Conservation (phyloP, 1,140 invertebrate genomes). For the Drosophila oshimai region DNA sequence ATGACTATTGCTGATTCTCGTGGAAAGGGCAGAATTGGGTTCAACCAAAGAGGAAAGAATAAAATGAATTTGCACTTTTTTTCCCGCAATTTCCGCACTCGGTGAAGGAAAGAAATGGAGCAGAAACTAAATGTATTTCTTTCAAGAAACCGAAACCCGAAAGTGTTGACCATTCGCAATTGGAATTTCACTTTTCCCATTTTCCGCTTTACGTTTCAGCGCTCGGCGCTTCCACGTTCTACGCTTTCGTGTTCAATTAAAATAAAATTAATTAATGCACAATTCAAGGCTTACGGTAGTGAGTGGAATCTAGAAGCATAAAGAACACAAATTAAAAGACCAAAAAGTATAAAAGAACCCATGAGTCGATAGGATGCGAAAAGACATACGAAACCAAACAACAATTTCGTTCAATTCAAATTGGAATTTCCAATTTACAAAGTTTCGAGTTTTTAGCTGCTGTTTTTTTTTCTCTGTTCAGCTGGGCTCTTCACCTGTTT, state of each 20-base stretch:
- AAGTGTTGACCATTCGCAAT: slow-evolving; percentile 13
- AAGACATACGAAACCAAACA: slow-evolving; percentile 31
- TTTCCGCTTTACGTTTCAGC: slow-evolving; percentile 14
- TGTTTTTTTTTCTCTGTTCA: slow-evolving; percentile 12
- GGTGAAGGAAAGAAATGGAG: slow-evolving; percentile 22
- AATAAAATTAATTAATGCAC: slow-evolving; percentile 79
- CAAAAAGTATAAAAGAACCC: slow-evolving; percentile 70
- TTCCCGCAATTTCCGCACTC: slow-evolving; percentile 66
- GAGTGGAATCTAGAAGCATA: slow-evolving; percentile 78
- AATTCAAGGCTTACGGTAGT: slow-evolving; percentile 77
- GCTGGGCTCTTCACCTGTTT: slow-evolving; percentile 23
- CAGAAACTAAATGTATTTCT: slow-evolving; percentile 24
- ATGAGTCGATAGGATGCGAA: slow-evolving; percentile 31
- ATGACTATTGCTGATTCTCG: slow-evolving; percentile 3
- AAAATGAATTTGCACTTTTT: slow-evolving; percentile 73
- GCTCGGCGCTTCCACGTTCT: slow-evolving; percentile 14
- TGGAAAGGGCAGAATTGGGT: background rate
- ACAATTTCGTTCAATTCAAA: slow-evolving; percentile 43
- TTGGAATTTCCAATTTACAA: slow-evolving; percentile 57
- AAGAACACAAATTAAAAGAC: slow-evolving; percentile 77
- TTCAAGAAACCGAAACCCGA: slow-evolving; percentile 36
- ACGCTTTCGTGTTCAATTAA: slow-evolving; percentile 73
- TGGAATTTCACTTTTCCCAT: slow-evolving; percentile 15
- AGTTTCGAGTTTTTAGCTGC: slow-evolving; percentile 29
- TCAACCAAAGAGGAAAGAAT: background rate